A percentile compares a stretch with the other conserved stretches of the same genome.
Conservation (phyloP, 2,113 vertebrate genomes). For the Ochotona princeps region DNA sequence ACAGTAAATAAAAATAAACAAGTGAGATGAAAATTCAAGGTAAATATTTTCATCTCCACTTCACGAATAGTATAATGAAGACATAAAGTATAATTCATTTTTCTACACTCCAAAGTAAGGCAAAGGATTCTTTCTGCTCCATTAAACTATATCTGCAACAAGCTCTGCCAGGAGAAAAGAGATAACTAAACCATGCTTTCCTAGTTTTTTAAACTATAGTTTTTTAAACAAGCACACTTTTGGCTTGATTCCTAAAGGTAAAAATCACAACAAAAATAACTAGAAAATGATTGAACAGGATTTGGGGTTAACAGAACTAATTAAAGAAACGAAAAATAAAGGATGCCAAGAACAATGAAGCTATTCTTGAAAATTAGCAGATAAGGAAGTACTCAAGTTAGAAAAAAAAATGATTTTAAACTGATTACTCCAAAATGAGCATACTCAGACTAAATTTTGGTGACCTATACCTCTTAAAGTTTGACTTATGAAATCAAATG, state of each 20-base stretch:
- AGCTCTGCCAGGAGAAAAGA: not conserved
- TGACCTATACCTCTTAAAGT: no score
- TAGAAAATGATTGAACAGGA: not conserved
- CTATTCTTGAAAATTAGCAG: no score
- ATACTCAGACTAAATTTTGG: no score
- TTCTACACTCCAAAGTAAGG: not conserved
- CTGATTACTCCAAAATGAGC: no score
- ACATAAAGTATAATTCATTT: not conserved
- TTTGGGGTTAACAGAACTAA: not conserved
- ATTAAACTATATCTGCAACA: not conserved
- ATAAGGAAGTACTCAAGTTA: no score
- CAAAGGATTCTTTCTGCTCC: not conserved
- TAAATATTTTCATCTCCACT: constrained; percentile 7
- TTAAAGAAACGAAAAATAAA: not conserved
- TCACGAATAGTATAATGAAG: not conserved
- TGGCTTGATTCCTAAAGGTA: not conserved
- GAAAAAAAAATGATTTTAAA: no score
- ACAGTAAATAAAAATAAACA: constrained; percentile 7
- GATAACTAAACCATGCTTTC: not conserved
- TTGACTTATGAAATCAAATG: not conserved
- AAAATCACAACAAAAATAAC: not conserved
- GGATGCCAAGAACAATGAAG: no score
- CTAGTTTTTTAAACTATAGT: not conserved
- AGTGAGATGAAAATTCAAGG: not conserved
- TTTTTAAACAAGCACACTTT: not conserved